phyloP scores from a whole-genome alignment of 2,888 invertebrate genomes.

The Lasioglossum pauxillum region DNA sequence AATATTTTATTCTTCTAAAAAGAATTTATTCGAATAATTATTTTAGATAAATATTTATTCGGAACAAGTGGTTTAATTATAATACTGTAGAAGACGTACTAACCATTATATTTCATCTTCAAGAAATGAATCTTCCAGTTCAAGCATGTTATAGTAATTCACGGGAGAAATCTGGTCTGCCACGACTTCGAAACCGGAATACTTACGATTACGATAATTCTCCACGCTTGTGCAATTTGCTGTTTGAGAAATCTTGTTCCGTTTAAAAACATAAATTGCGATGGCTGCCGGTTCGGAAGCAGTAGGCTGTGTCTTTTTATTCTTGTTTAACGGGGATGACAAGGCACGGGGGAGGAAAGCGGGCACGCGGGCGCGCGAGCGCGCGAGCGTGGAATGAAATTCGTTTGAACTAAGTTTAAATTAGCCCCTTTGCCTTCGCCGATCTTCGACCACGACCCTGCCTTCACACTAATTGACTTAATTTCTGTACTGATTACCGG shows the following conservation, averaged over 20 bases:
- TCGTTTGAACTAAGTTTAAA: conserved; percentile 66
- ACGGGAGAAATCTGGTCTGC: conserved; percentile 10
- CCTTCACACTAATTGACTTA: conserved; percentile 67
- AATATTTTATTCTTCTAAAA: no score
- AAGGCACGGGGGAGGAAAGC: not conserved
- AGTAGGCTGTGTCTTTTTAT: conserved; percentile 48
- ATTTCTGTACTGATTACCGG: conserved; percentile 67
- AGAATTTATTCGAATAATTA: no score
- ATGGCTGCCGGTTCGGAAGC: conserved; percentile 32
- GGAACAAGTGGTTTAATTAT: not conserved
- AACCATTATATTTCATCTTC: not conserved
- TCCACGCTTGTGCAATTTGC: conserved; percentile 27
- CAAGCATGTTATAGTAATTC: conserved; percentile 26
- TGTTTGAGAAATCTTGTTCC: conserved; percentile 50
- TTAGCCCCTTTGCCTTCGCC: conserved; percentile 58
- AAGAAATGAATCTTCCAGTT: not conserved
- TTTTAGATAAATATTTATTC: no score
- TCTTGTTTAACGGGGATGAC: conserved; percentile 32
- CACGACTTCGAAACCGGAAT: conserved; percentile 25
- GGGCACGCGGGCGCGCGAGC: not conserved
- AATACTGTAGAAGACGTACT: not conserved
- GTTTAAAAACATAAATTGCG: conserved; percentile 60
- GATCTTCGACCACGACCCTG: conserved; percentile 47
- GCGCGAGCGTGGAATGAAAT: conserved; percentile 40
- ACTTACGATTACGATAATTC: conserved; percentile 49